Evolutionary conservation across 2,888 invertebrate genomes (phyloP), one percentile per base, ranked within the genome.

Genomic region (Euphydryas editha): DNA sequence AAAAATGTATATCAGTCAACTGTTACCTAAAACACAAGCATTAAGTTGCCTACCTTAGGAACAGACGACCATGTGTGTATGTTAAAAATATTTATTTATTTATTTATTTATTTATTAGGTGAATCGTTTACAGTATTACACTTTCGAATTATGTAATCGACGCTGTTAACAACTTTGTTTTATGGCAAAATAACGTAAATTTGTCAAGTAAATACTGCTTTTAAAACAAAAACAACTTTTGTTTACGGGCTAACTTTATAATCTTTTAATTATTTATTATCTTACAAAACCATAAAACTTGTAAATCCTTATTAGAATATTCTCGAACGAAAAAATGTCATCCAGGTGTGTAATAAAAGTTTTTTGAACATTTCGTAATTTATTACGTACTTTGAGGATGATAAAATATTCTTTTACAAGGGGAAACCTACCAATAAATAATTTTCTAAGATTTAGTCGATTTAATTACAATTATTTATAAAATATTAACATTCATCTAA

Each of bases 291-390:
- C 57, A 39, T 51, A 39, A 59, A 59, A 59, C 64, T 64, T 46
- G 59, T 54, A 59, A 64, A 64, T 59, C 64, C 64, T 30, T 54
- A 44, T 54, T 64, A 64, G 36, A 54, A 44, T 55, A 59, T 42
- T 59, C 36, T 30, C 55, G 36, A 59, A 64, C 30, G 47, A 59
- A 59, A 59, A 59, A 59, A 59, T 64, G 49, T 64, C 64, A 59
- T 59, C 59, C 64, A 64, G 64, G 64, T 64, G 64, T 59, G 54
- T 59, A 54, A 59, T 64, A 64, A 54, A 59, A 59, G 55, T 65
- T 65, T 65, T 59, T 55, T 59, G 55, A 65, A 47, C 39, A 42
- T 65, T 65, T 65, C 37, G 36, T 59, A 55, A 59, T 65, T 65
- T 65, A 59, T 56, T 60, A 24, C 55, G 24, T 21, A 59, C 65